Base-by-base conservation (phyloP, 2,888 invertebrate genomes). In the Ormyrus thymus region DNA sequence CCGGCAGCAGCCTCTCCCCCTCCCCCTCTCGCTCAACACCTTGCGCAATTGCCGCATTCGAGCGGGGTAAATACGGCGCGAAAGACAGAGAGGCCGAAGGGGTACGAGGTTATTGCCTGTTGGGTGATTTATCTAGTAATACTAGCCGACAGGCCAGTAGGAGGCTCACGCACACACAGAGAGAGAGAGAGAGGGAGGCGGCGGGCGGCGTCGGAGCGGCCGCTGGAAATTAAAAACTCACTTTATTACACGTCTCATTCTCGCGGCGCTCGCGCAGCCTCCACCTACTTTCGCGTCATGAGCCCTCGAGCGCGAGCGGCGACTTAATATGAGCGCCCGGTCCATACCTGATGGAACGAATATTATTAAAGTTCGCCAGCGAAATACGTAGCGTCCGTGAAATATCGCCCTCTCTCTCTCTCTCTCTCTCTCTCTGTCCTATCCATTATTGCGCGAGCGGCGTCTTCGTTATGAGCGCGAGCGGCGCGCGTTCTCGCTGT, bases 101-200 rank as follows among this genome's bases (percentile, higher is more conserved):
- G 70, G 70, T 55, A 56, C 53, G 72, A 86, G 89, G 89, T 89
- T 89, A 89, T 89, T 89, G 89, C 89, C 88, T 88, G 89, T 89
- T 88, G 88, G 89, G 89, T 89, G 89, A 89, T 89, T 89, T 89
- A 89, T 89, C 89, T 89, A 89, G 89, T 89, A 89, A 89, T 89
- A 89, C 89, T 89, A 86, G 89, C 86, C 87, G 89, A 89, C 89
- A 88, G 89, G 87, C 88, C 86, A 86, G 68, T 71, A 29, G 29
- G 53, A 9, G 29, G 29, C 29, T 4, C 29, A 29, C 29, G 29
- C 29, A 29, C 29, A 29, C 29, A 29, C 0, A 29, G 29, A 29
- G 29, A 29, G 29, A 29, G 29, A 3, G 29, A 29, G 29, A 4
- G 29, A 29, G 29, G 0, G 29, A 29, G 29, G 29, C 29, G 84